Evolutionary conservation across 2,113 vertebrate genomes (phyloP), one percentile per base, ranked within the genome.

Genomic region (Dolichallabes microphthalmus): DNA sequence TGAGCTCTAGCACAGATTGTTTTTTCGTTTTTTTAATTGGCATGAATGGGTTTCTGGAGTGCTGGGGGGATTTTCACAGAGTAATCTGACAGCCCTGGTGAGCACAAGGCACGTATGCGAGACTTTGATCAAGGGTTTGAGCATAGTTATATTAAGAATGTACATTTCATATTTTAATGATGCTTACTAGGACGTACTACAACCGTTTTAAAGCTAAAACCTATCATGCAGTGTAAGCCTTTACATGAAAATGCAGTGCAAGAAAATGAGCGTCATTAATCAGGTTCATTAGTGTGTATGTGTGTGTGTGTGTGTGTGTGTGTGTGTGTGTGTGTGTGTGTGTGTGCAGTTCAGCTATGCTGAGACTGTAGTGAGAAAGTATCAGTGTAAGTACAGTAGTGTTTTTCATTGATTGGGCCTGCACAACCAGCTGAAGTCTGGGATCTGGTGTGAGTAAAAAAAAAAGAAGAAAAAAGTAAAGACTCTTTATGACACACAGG

Each of bases 361-460:
- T 50, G 63, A 45, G 39, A 52, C 4, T 20, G 84, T 45, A 3
- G 66, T 45, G 64, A 82, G 4, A 82, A 78, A 58, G 32, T 20
- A 79, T n/a, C 9, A 57, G 50, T 82, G 69, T 55, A 52, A 27
- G 82, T 80, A 27, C 60, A 64, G 71, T 79, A 35, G 32, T 35
- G 71, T 85, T 69, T 80, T 84, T 53, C 60, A 25, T 71, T 57
- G 76, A 58, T 74, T 30, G 45, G 61, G 75, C 71, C 81, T 57
- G 66, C 25, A 35, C 75, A 83, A 89, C 85, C 83, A 75, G n/a
- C 83, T 86, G 76, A 88, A 88, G 79, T 80, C 87, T 79, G 45
- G 32, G 74, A 82, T 78, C 68, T 52, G 69, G 75, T 58, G 50
- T 53, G 15, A 83, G 73, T 52, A n/a, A 25, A 75, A 52, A 75